These are phyloP conservation scores for Caradrina kadenii DNA, from an alignment of 2,888 invertebrate species.

Conservation along the genomic window DNA sequence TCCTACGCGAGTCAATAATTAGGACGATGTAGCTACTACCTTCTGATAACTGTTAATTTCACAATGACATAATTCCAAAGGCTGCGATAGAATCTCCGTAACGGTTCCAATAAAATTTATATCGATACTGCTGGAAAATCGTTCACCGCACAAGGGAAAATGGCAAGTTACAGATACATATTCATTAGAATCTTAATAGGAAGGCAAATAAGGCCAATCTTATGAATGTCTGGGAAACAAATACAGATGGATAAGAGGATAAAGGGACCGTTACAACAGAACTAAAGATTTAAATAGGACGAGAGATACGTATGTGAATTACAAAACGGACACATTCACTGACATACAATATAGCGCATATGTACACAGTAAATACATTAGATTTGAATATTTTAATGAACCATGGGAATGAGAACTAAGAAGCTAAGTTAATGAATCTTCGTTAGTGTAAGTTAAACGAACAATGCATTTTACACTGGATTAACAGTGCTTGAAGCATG, in stretches of 20 bases:
- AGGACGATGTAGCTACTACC: neutral
- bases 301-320: constrained; percentile 69
- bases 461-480: constrained; percentile 35
- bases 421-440: constrained; percentile 34
- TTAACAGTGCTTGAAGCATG: constrained; percentile 25
- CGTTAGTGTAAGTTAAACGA: constrained; percentile 33
- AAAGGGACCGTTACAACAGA: constrained; percentile 67
- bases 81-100: constrained; percentile 12
- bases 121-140: constrained; percentile 41
- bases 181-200: constrained; percentile 55
- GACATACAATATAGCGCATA: constrained; percentile 59
- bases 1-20: constrained; percentile 15
- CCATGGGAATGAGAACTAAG: constrained; percentile 65
- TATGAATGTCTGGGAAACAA: constrained; percentile 59
- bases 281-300: constrained; percentile 68
- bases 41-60: constrained; percentile 19
- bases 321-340: constrained; percentile 63
- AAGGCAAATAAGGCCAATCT: constrained; percentile 48
- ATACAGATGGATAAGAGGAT: constrained; percentile 64
- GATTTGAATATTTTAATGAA: constrained; percentile 67
- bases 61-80: constrained; percentile 18
- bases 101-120: constrained; percentile 28
- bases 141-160: constrained; percentile 33
- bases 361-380: constrained; percentile 59
- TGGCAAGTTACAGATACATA: constrained; percentile 52